A percentile compares a stretch with the other conserved stretches of the same genome.
Conservation (phyloP, 2,113 vertebrate genomes). For the Struthio camelus region DNA sequence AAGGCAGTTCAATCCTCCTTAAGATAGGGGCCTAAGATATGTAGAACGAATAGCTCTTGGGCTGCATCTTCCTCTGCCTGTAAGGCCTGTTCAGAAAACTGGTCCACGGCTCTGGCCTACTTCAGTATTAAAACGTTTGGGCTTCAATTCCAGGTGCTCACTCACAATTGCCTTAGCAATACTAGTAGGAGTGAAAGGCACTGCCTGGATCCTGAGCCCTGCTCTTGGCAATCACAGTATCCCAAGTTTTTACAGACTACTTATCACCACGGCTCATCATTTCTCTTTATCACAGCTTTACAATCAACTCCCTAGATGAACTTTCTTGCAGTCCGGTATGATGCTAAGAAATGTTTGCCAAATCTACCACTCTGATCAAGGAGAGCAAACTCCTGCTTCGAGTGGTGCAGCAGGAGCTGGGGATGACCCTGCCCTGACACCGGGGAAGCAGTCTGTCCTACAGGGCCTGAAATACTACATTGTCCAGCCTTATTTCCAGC, state of each 20-base stretch:
- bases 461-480: background rate
- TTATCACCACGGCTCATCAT: background rate
- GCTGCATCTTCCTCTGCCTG: background rate
- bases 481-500: background rate
- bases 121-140: background rate
- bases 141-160: background rate
- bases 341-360: background rate
- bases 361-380: background rate
- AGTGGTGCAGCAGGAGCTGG: background rate
- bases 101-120: background rate
- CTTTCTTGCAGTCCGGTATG: background rate
- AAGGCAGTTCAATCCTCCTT: background rate
- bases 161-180: background rate
- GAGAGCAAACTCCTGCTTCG: background rate
- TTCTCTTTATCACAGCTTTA: background rate
- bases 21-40: background rate
- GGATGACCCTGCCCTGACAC: background rate
- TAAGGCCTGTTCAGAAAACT: background rate
- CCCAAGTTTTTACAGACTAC: background rate
- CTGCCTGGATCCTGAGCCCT: background rate
- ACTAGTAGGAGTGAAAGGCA: background rate
- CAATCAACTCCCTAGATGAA: background rate
- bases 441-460: background rate
- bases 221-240: too few species aligned
- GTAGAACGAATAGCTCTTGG: background rate